A percentile compares a stretch with the other conserved stretches of the same genome.
Conservation (phyloP, 2,113 vertebrate species). For the Ivindomyrus marchei region DNA sequence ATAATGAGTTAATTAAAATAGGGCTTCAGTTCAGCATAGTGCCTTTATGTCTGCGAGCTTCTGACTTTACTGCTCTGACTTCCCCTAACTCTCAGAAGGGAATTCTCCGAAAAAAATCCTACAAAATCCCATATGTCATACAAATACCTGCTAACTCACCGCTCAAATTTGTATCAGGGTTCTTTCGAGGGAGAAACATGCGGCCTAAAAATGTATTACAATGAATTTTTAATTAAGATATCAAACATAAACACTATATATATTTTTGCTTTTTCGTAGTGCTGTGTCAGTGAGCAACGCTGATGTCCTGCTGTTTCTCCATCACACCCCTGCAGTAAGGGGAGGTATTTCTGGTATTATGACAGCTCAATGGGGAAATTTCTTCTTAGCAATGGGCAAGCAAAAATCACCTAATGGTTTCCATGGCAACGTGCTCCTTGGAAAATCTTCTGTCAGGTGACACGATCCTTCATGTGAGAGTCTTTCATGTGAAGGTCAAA, state of each 20-base stretch:
- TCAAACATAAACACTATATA: not conserved
- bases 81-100: not conserved
- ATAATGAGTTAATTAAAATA: too few species aligned
- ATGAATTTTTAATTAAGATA: not conserved
- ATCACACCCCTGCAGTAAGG: not conserved
- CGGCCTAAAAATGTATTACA: not conserved
- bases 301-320: not conserved
- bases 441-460: not conserved
- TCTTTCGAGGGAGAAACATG: not conserved
- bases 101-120: not conserved
- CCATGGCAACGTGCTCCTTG: not conserved
- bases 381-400: not conserved
- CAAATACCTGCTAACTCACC: not conserved
- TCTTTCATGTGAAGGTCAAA: not conserved
- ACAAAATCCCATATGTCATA: not conserved
- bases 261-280: not conserved
- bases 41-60: not conserved
- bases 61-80: not conserved
- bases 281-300: not conserved
- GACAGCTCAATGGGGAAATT: not conserved
- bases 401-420: not conserved
- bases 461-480: not conserved
- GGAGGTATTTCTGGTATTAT: not conserved
- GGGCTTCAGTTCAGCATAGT: not conserved
- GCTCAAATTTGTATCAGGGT: not conserved